Evolutionary conservation across 92 coral and sea anemone genomes (phyloP).

Genomic region (Parazoanthus swiftii): DNA sequence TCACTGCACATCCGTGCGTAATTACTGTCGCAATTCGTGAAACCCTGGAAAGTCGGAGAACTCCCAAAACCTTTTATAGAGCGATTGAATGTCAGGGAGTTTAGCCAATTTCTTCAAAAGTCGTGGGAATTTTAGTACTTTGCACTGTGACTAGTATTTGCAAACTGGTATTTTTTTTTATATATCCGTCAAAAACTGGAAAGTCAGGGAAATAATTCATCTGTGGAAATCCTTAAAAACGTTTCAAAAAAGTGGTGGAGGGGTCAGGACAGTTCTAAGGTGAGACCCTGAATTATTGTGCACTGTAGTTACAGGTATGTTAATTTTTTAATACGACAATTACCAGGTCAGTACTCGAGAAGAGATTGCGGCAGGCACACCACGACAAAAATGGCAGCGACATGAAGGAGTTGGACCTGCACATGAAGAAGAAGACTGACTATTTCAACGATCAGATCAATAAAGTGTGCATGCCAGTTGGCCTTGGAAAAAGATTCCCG

Average conservation of each 20-base stretch:
- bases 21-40: too few relatives aligned
- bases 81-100: too few relatives aligned
- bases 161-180: background rate
- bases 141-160: too few relatives aligned
- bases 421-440: conserved; percentile 91
- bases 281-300: too few relatives aligned
- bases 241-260: too few relatives aligned
- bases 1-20: too few relatives aligned
- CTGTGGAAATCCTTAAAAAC: too few relatives aligned
- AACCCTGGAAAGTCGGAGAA: background rate
- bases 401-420: conserved; percentile 91
- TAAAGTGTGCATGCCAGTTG: conserved; percentile 87
- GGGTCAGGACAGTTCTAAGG: background rate
- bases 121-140: too few relatives aligned
- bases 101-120: too few relatives aligned
- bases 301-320: too few relatives aligned
- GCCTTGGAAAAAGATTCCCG: conserved; percentile 83
- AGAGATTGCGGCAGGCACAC: conserved; percentile 77
- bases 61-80: background rate
- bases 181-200: too few relatives aligned
- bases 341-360: conserved; percentile 57
- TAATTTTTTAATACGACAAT: background rate
- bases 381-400: conserved; percentile 84
- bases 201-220: too few relatives aligned
- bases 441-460: conserved; percentile 86